Conservation (phyloP, 2,888 invertebrate genomes). For the Oscheius sp. region DNA sequence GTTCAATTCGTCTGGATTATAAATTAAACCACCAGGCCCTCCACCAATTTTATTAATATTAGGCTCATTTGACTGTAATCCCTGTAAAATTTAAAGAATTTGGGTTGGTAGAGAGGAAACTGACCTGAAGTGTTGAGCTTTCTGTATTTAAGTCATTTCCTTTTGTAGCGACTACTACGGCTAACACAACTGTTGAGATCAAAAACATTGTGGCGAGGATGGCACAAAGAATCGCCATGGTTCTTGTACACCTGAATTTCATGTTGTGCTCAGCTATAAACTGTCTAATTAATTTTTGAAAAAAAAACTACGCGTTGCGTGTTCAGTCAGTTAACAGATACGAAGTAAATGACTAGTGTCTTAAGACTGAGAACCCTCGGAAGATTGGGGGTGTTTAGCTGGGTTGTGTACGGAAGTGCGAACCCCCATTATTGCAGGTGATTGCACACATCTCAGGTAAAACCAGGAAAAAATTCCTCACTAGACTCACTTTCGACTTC, state of each 20-base stretch:
- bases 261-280: not conserved
- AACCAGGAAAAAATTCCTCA: not conserved
- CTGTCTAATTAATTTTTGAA: not conserved
- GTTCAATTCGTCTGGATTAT: slow-evolving; percentile 19
- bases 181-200: slow-evolving; percentile 62
- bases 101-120: too few species aligned
- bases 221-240: slow-evolving; percentile 61
- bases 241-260: slow-evolving; percentile 48
- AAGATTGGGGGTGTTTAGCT: not conserved
- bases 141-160: slow-evolving; percentile 2
- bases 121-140: slow-evolving; percentile 49
- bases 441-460: not conserved
- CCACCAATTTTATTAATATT: not conserved
- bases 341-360: too few species aligned
- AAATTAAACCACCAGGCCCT: slow-evolving; percentile 21
- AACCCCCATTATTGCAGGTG: slow-evolving; percentile 4
- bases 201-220: slow-evolving; percentile 63
- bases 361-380: not conserved
- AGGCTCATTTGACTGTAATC: not conserved
- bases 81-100: not conserved
- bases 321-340: too few species aligned
- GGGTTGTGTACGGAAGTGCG: slow-evolving; percentile 20
- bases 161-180: slow-evolving; percentile 54
- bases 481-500: slow-evolving; percentile 10
- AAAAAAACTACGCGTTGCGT: too few species aligned